A percentile compares a stretch with the other conserved stretches of the same genome.
Evolutionary conservation across 2,113 vertebrate species (phyloP).

Genomic region (Trogon melanurus): DNA sequence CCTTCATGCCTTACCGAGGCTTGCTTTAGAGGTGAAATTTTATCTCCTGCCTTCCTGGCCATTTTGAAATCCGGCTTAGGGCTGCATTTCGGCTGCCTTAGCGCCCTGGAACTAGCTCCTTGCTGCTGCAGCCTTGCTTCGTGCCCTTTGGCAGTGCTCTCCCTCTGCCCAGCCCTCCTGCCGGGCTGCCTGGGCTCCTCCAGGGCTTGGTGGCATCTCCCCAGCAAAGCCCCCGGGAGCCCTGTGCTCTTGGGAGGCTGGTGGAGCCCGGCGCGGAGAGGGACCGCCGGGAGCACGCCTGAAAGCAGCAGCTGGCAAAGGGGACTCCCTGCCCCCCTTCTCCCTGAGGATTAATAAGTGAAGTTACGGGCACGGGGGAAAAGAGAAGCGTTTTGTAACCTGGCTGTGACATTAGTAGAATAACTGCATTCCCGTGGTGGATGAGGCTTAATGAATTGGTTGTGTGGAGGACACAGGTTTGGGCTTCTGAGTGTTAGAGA

Average conservation of each 20-base stretch:
- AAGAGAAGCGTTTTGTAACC: neutral
- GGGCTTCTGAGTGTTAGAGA: neutral
- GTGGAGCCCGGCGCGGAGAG: neutral
- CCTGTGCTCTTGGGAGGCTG: neutral
- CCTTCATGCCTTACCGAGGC: neutral
- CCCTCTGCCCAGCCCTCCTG: neutral
- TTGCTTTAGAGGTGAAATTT: neutral
- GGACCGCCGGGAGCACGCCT: neutral
- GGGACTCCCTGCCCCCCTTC: neutral
- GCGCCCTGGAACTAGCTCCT: neutral
- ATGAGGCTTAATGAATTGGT: neutral
- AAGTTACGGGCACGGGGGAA: neutral
- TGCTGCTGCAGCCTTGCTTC: neutral
- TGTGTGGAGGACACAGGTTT: neutral
- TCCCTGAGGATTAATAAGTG: neutral
- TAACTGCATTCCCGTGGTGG: neutral
- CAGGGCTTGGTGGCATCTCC: neutral
- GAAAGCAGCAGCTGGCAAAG: neutral
- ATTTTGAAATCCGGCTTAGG: neutral
- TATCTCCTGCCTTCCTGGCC: neutral
- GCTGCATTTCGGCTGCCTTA: neutral
- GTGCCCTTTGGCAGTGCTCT: neutral
- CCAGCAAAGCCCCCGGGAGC: rapidly evolving
- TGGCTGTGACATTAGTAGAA: neutral
- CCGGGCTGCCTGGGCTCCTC: neutral